Base-by-base conservation (phyloP, 2,113 vertebrate species). In the Australoheros scitulus region DNA sequence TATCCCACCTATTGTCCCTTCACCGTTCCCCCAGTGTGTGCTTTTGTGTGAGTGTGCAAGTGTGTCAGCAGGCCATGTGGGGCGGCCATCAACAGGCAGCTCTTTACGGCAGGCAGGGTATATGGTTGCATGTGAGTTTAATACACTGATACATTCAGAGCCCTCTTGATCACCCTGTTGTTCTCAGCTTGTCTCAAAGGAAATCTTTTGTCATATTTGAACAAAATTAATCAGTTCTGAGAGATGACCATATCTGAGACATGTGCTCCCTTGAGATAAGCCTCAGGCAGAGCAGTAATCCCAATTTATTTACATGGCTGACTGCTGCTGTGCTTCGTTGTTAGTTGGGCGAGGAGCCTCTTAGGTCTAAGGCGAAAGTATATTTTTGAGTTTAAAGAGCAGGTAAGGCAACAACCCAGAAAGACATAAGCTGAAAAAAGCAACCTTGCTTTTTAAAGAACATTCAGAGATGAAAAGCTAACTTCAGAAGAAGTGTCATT, bases 61-160 rank as follows among this genome's bases (percentile, higher is more conserved):
- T 84, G 90, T 89, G 83, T 90, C 88, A 92, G 83, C 87, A 81
- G 77, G 76, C 88, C 74, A 70, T 5, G 72, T 89, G 87, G 84
- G 91, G 81, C 80, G 11, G 55, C 55, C 61, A 2, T 91, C 85
- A 88, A 61, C 83, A 61, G 64, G 63, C 59, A 32, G 76, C 41
- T 88, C 83, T 85, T 63, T 80, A 84, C 79, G 52, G 61, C 68
- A 75, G 55, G 32, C 79, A 8, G 70, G 88, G 89, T 89, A 17
- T 91, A 88, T 77, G 34, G 90, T 93, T 91, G 89, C 91, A 91
- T 81, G 82, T 8, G 63, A 81, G 83, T 90, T 89, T 87, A 68
- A 84, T 82, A 77, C 11, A 36, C 79, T 88, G 57, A 61, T 86
- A 55, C 58, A 41, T 70, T 85, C 82, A 38, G 83, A 76, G 43